phyloP scores from a whole-genome alignment of 2,888 invertebrate species.

The Dione vanillae region DNA sequence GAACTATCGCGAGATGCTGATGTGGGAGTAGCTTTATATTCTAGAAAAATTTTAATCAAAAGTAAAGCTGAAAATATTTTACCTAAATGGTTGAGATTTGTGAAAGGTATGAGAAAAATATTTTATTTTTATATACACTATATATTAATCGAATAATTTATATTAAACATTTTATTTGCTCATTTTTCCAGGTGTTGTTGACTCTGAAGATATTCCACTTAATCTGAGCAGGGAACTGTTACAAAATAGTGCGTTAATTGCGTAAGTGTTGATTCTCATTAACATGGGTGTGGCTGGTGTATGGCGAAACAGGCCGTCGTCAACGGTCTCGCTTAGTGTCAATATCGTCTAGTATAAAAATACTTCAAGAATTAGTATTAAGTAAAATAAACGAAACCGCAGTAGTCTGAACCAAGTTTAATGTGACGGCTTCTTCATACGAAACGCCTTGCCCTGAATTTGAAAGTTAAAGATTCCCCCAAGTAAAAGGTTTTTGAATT shows the following conservation, averaged over 20 bases:
- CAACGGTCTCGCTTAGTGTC: no score
- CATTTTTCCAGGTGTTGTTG: conserved; percentile 91
- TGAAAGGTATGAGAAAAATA: conserved; percentile 89
- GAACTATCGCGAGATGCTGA: conserved; percentile 94
- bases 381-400: no score
- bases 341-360: no score
- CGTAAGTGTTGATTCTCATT: conserved; percentile 74
- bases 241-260: conserved; percentile 96
- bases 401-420: no score
- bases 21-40: conserved; percentile 94
- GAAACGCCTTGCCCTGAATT: no score
- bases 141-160: not conserved
- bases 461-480: no score
- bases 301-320: no score
- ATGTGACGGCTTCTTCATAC: no score
- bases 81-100: conserved; percentile 97
- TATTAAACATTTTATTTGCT: not conserved
- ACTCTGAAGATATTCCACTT: conserved; percentile 99
- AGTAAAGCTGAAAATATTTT: conserved; percentile 94
- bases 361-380: no score
- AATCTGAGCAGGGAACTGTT: conserved; percentile 97
- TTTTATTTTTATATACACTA: not conserved
- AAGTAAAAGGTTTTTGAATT: no score
- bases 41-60: conserved; percentile 96
- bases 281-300: no score